Percentiles rank a stretch among this genome's conserved stretches.
These are phyloP conservation scores for Conops quadrifasciatus DNA, from an alignment of 2,888 invertebrate species.

Conservation along the genomic window DNA sequence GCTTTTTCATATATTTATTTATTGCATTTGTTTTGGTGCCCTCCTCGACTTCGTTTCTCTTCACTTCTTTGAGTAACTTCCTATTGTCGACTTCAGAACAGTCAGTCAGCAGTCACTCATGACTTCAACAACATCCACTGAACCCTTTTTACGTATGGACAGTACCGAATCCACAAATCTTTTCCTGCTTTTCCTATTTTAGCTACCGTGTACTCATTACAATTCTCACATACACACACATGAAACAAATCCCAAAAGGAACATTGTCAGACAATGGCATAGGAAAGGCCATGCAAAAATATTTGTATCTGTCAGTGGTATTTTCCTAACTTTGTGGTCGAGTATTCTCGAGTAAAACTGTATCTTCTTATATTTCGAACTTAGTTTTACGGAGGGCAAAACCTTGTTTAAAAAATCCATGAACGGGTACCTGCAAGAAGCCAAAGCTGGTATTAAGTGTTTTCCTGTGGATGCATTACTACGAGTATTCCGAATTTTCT, in stretches of 20 bases:
- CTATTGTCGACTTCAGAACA: slow-evolving; percentile 30
- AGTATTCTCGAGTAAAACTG: too few relatives aligned
- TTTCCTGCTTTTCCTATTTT: background rate
- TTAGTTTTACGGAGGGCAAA: too few relatives aligned
- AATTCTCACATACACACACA: background rate
- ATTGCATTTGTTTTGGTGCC: slow-evolving; percentile 17
- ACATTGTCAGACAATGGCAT: too few relatives aligned
- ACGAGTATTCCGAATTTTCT: too few relatives aligned
- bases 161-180: background rate
- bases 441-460: too few relatives aligned
- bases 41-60: slow-evolving; percentile 2
- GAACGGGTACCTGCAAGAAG: too few relatives aligned
- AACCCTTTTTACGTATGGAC: slow-evolving; percentile 18
- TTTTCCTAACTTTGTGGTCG: background rate
- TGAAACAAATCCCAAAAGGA: background rate
- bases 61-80: slow-evolving; percentile 33
- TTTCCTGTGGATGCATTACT: too few relatives aligned
- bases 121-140: slow-evolving; percentile 20
- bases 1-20: slow-evolving; percentile 7
- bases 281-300: too few relatives aligned
- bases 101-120: background rate
- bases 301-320: too few relatives aligned
- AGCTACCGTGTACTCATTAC: too few relatives aligned
- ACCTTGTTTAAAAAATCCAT: too few relatives aligned
- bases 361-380: background rate